phyloP scores from a whole-genome alignment of 2,113 vertebrate species.

The Rhipidura dahli region DNA sequence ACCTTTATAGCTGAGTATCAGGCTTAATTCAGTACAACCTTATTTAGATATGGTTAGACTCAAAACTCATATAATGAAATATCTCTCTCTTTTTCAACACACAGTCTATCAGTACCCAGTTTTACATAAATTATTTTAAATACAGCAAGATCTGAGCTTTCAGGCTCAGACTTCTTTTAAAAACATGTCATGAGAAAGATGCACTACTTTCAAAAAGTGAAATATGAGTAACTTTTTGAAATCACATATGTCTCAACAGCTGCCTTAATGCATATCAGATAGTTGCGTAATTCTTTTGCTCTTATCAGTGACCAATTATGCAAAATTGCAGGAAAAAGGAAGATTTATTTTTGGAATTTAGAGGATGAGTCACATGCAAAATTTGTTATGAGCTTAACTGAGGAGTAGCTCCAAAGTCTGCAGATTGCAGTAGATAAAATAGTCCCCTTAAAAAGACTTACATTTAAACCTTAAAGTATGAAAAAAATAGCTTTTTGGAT shows the following conservation, averaged over 20 bases:
- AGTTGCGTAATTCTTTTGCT: conserved; percentile 9
- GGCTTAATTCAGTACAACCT: neutral
- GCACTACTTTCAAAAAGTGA: neutral
- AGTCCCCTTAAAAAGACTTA: neutral
- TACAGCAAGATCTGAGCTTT: neutral
- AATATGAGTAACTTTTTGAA: neutral
- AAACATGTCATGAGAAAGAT: neutral
- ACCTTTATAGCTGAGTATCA: neutral
- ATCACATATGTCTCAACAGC: conserved; percentile 3
- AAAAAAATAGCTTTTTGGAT: neutral
- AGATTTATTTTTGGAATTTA: conserved; percentile 37
- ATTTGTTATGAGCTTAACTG: neutral
- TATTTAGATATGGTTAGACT: neutral
- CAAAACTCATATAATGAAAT: neutral
- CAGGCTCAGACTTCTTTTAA: neutral
- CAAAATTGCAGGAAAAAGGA: conserved; percentile 40
- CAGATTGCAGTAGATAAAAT: neutral
- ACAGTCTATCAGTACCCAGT: neutral
- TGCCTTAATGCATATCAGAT: conserved; percentile 4
- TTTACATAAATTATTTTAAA: neutral
- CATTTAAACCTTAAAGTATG: neutral
- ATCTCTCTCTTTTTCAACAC: neutral
- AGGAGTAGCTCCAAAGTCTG: neutral
- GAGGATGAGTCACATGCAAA: conserved; percentile 36
- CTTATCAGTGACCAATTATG: conserved; percentile 28